phyloP scores from a whole-genome alignment of 1,140 invertebrate genomes.

The Drosophila lowei region DNA sequence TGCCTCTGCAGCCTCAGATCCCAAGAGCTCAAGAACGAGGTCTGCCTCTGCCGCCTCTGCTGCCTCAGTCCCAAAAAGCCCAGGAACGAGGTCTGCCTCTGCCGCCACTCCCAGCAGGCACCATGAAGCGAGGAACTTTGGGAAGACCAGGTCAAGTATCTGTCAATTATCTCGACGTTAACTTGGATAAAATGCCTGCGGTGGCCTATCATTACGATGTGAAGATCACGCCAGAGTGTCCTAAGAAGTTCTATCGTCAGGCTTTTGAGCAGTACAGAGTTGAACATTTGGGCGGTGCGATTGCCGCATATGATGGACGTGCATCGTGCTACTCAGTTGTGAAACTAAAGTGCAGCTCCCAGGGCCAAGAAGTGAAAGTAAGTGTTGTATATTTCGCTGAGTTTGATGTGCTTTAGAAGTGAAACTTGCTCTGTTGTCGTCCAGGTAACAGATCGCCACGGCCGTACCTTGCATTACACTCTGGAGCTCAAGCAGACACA shows the following conservation, averaged over 20 bases:
- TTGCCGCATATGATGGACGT: constrained; percentile 89
- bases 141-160: constrained; percentile 84
- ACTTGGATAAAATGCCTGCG: constrained; percentile 83
- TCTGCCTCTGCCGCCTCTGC: no score
- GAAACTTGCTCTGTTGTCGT: not conserved
- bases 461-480: constrained; percentile 83
- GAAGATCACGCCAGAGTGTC: constrained; percentile 83
- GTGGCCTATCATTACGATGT: constrained; percentile 85
- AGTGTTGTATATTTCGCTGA: not conserved
- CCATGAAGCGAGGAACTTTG: constrained; percentile 76
- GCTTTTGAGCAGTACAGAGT: constrained; percentile 64
- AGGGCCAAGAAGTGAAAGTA: constrained; percentile 50
- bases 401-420: no score
- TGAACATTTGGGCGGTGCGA: constrained; percentile 57
- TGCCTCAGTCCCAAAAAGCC: no score
- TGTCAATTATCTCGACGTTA: constrained; percentile 84
- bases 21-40: no score
- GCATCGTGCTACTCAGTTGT: constrained; percentile 81
- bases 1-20: no score
- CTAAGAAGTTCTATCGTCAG: constrained; percentile 83
- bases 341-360: constrained; percentile 16
- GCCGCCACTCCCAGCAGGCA: constrained; percentile 16
- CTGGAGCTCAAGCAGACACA: constrained; percentile 86
- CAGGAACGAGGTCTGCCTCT: no score
- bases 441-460: constrained; percentile 55